Base-by-base conservation (phyloP, 1,140 invertebrate genomes). In the Diorhabda sublineata region DNA sequence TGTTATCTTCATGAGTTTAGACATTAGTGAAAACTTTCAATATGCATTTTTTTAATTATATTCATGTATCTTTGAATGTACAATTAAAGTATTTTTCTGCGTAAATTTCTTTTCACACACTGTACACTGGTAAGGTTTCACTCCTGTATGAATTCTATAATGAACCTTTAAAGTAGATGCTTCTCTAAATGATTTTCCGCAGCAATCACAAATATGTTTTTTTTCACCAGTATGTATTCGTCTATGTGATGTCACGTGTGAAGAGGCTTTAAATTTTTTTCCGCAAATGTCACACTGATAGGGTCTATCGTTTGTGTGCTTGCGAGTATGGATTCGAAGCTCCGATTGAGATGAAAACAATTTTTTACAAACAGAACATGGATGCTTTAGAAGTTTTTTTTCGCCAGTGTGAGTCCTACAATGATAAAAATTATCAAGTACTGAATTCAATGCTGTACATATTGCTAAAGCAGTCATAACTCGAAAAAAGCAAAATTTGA, bases 281-380 rank as follows among this genome's bases (percentile, higher is more conserved):
- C 84, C 77, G 73, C 88, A 89, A 7, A 86, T 77, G 11, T 75
- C 77, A 76, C 90, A 91, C 75, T 87, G 86, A 73, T 88, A 88
- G 1, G 90, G 90, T 76, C 87, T 88, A 71, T 91, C 88, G 0
- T 90, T 90, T 3, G 89, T 91, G 77, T 92, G 90, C 42, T 6
- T n/a, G 4, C 52, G 45, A 9, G 26, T 56, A 42, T 65, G 64
- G 0, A 9, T 43, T 56, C 26, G 2, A 6, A 65, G 11, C 8
- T 42, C 7, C 3, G 5, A 26, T 3, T 4, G 3, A 7, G 41
- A 42, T 7, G 64, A 8, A n/a, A 65, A 65, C 5, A 5, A 4
- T 58, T 58, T 65, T 41, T 42, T 9, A 42, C 64, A 65, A 7
- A 57, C 11, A 42, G 42, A 11, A 45, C 61, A 62, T 52, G 47